Evolutionary conservation across 1,140 invertebrate species (phyloP), one percentile per base, ranked within the genome.

Genomic region (Stegodyphus dumicola): DNA sequence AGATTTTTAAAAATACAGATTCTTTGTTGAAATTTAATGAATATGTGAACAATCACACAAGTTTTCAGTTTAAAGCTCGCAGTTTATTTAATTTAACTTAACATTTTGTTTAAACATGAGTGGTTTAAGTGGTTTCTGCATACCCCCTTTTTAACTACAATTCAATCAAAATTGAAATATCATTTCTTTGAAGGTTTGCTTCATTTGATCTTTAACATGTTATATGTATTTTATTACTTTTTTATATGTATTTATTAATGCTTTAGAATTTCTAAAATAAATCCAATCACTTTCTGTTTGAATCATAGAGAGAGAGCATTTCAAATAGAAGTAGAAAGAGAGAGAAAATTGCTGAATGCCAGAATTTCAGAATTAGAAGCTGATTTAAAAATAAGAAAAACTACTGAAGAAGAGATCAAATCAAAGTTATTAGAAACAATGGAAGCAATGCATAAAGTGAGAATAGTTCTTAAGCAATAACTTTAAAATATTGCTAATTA

Each of bases 251-350:
- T 1, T 60, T 5, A 9, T 1, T 9, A 60, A 11, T 60, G 56
- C 9, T 60, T 60, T 60, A 60, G 15, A 60, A 5, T 60, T 60
- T 60, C 9, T 60, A 11, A 9, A n/a, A 6, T 33, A 33, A 33
- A 33, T 33, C 3, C 33, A 33, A 1, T 33, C 33, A 33, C 33
- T 33, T 33, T 33, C 33, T 33, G 3, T 33, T 33, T 33, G 33
- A 33, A 33, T 33, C 33, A 33, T 48, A 83, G 80, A 67, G 80
- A 83, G 53, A 74, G 67, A 15, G 60, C 70, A 67, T 75, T 83
- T 48, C 70, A 83, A 54, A 51, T 83, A 10, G 80, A 83, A 75
- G 80, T 71, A 51, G 80, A 83, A 67, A 65, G 80, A 33, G 80
- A 83, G 49, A 74, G 71, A 52, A 83, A 75, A 15, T 48, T 83